Evolutionary conservation across 2,888 invertebrate genomes (phyloP).

Genomic region (Hydrotaea cyrtoneurina): DNA sequence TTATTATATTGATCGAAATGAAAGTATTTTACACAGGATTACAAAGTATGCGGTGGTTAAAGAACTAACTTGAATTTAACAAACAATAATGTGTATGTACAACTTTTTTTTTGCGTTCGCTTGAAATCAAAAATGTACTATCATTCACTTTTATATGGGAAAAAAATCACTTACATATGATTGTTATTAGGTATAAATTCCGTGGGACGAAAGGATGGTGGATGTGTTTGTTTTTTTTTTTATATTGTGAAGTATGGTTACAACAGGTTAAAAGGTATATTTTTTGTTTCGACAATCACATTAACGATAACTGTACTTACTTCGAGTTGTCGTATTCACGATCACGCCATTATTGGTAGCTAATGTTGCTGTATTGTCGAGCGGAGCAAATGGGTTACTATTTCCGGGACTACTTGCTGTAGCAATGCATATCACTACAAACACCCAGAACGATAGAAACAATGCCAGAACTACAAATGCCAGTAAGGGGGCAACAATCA

Average conservation of each 20-base stretch:
- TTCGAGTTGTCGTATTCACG: conserved; percentile 63
- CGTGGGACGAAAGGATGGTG: conserved; percentile 29
- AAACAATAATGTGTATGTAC: conserved; percentile 24
- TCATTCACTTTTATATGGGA: conserved; percentile 1
- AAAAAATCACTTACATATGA: conserved; percentile 60
- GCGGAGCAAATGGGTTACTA: conserved; percentile 79
- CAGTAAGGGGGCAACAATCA: conserved; percentile 91
- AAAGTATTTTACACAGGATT: no score
- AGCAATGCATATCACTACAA: conserved; percentile 89
- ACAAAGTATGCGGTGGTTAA: no score
- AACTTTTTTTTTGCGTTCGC: not conserved
- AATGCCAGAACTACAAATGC: conserved; percentile 89
- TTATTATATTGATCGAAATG: no score
- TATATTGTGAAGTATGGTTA: conserved; percentile 37
- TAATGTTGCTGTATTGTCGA: conserved; percentile 72
- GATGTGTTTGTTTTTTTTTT: conserved; percentile 15
- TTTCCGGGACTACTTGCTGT: conserved; percentile 89
- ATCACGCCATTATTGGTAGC: conserved; percentile 64
- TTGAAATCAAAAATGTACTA: not conserved
- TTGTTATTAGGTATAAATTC: conserved; percentile 34
- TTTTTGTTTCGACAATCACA: not conserved
- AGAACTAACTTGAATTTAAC: no score
- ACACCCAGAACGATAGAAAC: conserved; percentile 93
- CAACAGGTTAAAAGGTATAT: not conserved
- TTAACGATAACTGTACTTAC: conserved; percentile 41